These are phyloP conservation scores for Amblyopsis hoosieri DNA, from an alignment of 2,797 vertebrate species.

Conservation along the genomic window DNA sequence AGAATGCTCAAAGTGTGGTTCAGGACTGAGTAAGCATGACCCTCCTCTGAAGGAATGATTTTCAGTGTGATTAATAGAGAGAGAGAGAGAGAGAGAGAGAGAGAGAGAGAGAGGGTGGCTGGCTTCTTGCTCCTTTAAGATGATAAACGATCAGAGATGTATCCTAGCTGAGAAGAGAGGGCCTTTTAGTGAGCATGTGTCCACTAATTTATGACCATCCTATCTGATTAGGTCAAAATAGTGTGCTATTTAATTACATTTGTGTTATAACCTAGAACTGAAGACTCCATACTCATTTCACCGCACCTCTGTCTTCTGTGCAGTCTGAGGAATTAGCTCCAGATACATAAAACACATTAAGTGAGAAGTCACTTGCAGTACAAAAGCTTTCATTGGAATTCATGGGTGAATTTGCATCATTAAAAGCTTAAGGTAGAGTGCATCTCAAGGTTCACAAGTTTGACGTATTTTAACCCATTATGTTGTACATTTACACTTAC, in stretches of 20 bases:
- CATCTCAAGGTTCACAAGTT: slow-evolving; percentile 4
- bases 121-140: slow-evolving; percentile 75
- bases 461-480: slow-evolving; percentile 10
- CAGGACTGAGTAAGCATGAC: slow-evolving; percentile 44
- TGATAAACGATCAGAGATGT: slow-evolving; percentile 80
- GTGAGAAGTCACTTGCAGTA: neutral
- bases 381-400: too few species aligned
- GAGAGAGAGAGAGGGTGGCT: slow-evolving; percentile 44
- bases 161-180: slow-evolving; percentile 71
- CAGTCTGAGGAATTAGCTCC: slow-evolving; percentile 8
- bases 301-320: slow-evolving; percentile 46
- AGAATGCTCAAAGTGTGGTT: slow-evolving; percentile 33
- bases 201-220: slow-evolving; percentile 76
- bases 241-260: slow-evolving; percentile 78
- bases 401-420: neutral
- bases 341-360: slow-evolving; percentile 1
- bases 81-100: slow-evolving; percentile 47
- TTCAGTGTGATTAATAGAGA: slow-evolving; percentile 64
- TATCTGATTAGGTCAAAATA: slow-evolving; percentile 82
- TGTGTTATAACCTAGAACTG: slow-evolving; percentile 71
- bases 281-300: slow-evolving; percentile 59
- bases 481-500: too few species aligned
- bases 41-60: slow-evolving; percentile 63
- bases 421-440: slow-evolving; percentile 19
- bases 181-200: slow-evolving; percentile 73